Conservation (phyloP, 2,888 invertebrate genomes). For the Andrena fulva region DNA sequence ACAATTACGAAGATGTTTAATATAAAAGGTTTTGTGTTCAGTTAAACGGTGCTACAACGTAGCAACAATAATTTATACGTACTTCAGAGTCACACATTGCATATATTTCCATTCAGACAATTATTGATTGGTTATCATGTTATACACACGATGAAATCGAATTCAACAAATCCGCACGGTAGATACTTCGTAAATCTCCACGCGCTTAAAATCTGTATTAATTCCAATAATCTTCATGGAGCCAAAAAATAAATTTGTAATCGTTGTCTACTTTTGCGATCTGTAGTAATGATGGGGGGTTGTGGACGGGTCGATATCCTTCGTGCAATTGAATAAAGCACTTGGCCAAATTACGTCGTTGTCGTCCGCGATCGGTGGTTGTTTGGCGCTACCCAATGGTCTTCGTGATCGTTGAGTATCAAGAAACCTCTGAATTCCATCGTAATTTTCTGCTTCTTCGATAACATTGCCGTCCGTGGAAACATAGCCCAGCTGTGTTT, state of each 20-base stretch:
- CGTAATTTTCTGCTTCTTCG: not conserved
- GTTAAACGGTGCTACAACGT: not conserved
- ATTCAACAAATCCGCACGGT: not conserved
- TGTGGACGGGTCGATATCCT: conserved; percentile 61
- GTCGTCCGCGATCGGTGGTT: conserved; percentile 52
- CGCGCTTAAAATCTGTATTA: not conserved
- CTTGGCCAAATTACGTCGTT: conserved; percentile 72
- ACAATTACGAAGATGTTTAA: not conserved
- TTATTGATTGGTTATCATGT: not conserved
- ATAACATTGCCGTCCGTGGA: not conserved
- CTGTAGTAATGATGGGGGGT: conserved; percentile 40
- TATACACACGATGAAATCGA: not conserved
- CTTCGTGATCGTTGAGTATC: conserved; percentile 45
- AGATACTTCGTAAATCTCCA: not conserved
- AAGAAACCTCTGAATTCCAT: conserved; percentile 35
- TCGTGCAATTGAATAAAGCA: conserved; percentile 72
- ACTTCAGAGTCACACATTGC: not conserved
- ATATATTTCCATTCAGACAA: conserved; percentile 2
- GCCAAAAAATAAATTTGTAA: not conserved
- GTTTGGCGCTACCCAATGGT: conserved; percentile 20
- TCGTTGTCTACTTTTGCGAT: not conserved
- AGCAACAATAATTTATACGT: not conserved
- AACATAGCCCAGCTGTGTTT: not conserved
- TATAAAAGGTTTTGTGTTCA: not conserved
- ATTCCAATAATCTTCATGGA: not conserved